Evolutionary conservation across 1,140 invertebrate genomes (phyloP).

Genomic region (Drosophila eugracilis): DNA sequence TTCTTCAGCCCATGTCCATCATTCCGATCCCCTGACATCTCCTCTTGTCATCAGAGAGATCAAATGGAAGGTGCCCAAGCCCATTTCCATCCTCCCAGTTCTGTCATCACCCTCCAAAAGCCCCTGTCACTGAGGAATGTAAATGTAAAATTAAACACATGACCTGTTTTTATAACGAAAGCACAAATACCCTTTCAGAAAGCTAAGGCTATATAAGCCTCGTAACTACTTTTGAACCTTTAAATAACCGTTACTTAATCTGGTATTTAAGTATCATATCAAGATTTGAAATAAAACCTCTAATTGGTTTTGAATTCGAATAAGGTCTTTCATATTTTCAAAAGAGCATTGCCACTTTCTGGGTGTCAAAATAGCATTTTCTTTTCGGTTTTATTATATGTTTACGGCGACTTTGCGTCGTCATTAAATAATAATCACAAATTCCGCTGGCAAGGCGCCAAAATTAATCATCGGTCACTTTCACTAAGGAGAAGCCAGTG

Average conservation of each 20-base stretch:
- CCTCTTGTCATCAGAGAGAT: conserved; percentile 30
- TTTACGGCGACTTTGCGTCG: conserved; percentile 74
- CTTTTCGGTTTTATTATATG: conserved; percentile 44
- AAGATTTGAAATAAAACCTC: too few relatives aligned
- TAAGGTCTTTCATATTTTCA: neutral
- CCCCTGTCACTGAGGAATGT: conserved; percentile 49
- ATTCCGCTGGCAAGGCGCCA: conserved; percentile 72
- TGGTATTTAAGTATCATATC: too few relatives aligned
- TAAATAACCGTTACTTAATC: too few relatives aligned
- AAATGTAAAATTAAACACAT: conserved; percentile 68
- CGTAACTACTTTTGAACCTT: too few relatives aligned
- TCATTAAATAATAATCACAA: conserved; percentile 80
- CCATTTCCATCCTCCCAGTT: conserved; percentile 29
- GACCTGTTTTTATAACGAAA: conserved; percentile 50
- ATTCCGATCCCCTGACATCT: conserved; percentile 2
- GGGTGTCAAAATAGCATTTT: conserved; percentile 13
- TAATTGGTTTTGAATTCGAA: neutral
- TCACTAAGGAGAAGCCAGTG: conserved; percentile 58
- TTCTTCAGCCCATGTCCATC: conserved; percentile 3
- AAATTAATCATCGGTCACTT: conserved; percentile 80
- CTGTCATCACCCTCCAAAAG: conserved; percentile 40
- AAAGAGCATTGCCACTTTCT: conserved; percentile 19
- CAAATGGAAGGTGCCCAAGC: conserved; percentile 42
- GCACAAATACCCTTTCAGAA: conserved; percentile 25
- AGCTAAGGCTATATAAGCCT: neutral